Base-by-base conservation (phyloP, 64 coral and sea anemone species). In the Anthopleura sola region DNA sequence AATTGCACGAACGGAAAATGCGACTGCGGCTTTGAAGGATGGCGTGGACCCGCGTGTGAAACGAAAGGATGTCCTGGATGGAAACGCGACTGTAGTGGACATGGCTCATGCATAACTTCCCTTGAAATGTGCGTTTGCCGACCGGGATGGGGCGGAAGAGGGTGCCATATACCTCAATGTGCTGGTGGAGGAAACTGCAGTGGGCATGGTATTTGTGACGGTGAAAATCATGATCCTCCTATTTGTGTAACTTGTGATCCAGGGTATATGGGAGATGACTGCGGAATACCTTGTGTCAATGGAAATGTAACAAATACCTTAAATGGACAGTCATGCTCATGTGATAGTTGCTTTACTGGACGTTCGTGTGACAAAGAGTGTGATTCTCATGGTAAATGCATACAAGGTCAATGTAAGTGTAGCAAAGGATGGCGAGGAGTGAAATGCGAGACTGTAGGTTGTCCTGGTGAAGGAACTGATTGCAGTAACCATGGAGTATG, bases 11-110 rank as follows among this genome's bases (percentile, higher is more conserved):
- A 93, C 50, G 55, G 57, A 37, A 77, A 78, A 7, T 98, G 95
- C 44, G 95, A 98, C 38, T 98, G 95, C 84, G 95, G 95, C 20
- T 98, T 98, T 90, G 89, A 98, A 83, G 95, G 92, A 2, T 98
- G 92, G 92, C 66, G 92, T 80, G 95, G 95, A 24, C 83, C 68
- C 5, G 85, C 89, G 6, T 98, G 95, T 75, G 86, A 87, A 10
- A 91, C 29, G 9, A 94, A 91, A 76, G 90, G 93, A 6, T 95
- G 93, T 89, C 93, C 93, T 12, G 93, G 93, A 26, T 95, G 87
- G 86, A 85, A 88, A 18, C 86, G 55, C 44, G 93, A 95, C 57
- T 98, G 95, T 62, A 86, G 80, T 71, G 92, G 95, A 28, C 95
- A 98, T 84, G 95, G 95, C 18, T 83, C 89, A 1, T 98, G 95